Base-by-base conservation (phyloP, 2,113 vertebrate species). In the Prochilodus magdalenae region DNA sequence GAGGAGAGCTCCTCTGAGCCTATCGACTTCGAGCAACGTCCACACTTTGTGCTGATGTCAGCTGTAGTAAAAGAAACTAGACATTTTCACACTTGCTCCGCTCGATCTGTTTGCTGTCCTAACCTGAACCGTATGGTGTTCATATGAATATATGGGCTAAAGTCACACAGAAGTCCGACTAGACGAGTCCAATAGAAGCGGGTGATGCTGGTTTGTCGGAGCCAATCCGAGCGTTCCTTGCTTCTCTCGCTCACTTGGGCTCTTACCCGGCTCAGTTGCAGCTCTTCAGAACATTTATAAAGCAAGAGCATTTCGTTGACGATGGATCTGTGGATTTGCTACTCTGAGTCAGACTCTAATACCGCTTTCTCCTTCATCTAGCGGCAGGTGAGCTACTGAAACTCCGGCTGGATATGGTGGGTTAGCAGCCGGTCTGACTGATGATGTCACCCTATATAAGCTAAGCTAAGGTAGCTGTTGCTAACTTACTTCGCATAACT, bases 301-400 rank as follows among this genome's bases (percentile, higher is more conserved):
- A 62, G 5, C 1, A 22, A 76, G 70, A 79, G 12, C 51, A 86
- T 26, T 59, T 4, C 0, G 74, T 14, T 77, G 26, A 88, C 78
- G 11, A 95, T 94, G 93, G 82, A 24, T 65, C 51, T 57, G 44
- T 87, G 69, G 81, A 88, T 77, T 16, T 88, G 60, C 73, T 36
- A 69, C 69, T 69, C 73, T 82, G 85, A 83, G 66, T 73, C 85
- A 16, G 83, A 82, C 83, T 47, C 63, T 55, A 80, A 87, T 44
- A 62, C 29, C 0, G n/a, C 27, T 80, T 82, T 73, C 78, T 79
- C 79, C 79, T 91, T 93, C 84, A 91, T 90, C 90, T 95, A 95
- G 83, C 94, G 89, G 74, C 88, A 91, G 94, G 94, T 95, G 87
- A 91, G 92, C 71, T 33, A 66, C 5, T 18, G 24, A 59, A n/a